Conservation (phyloP, 1,140 invertebrate genomes). For the Octopus sinensis region DNA sequence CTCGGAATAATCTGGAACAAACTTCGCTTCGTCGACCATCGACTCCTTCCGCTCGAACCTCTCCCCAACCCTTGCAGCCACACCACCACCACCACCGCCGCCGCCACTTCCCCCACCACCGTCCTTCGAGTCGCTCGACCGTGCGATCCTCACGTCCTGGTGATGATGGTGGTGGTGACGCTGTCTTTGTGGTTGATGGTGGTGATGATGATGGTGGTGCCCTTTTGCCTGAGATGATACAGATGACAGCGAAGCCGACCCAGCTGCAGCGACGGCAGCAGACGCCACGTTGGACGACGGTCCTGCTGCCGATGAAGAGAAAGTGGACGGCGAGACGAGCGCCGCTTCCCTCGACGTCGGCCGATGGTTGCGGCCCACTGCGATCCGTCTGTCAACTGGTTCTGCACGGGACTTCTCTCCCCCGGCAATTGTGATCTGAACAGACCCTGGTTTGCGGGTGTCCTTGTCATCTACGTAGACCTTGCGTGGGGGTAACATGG, state of each 20-base stretch:
- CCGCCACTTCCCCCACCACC: conserved; percentile 37
- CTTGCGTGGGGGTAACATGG: conserved; percentile 18
- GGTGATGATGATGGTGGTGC: too few relatives aligned
- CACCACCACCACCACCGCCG: not conserved
- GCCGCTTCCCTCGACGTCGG: too few relatives aligned
- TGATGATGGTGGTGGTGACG: conserved; percentile 14
- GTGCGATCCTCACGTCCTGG: conserved; percentile 11
- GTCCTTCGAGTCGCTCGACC: conserved; percentile 28
- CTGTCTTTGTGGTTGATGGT: conserved; percentile 19
- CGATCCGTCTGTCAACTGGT: too few relatives aligned
- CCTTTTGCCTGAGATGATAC: too few relatives aligned
- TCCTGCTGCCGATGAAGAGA: too few relatives aligned
- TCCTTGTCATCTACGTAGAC: conserved; percentile 9
- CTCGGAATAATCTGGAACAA: conserved; percentile 51
- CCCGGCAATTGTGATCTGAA: not conserved
- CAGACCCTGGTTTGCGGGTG: not conserved
- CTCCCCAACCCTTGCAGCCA: not conserved
- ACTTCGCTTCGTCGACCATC: conserved; percentile 45
- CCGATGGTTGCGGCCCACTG: too few relatives aligned
- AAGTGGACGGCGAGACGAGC: too few relatives aligned
- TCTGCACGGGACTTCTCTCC: not conserved
- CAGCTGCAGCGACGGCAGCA: too few relatives aligned
- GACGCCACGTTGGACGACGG: too few relatives aligned
- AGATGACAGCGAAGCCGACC: too few relatives aligned
- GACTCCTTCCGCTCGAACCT: conserved; percentile 44